Evolutionary conservation across 2,113 vertebrate species (phyloP), one percentile per base, ranked within the genome.

Genomic region (Alaudala cheleensis): DNA sequence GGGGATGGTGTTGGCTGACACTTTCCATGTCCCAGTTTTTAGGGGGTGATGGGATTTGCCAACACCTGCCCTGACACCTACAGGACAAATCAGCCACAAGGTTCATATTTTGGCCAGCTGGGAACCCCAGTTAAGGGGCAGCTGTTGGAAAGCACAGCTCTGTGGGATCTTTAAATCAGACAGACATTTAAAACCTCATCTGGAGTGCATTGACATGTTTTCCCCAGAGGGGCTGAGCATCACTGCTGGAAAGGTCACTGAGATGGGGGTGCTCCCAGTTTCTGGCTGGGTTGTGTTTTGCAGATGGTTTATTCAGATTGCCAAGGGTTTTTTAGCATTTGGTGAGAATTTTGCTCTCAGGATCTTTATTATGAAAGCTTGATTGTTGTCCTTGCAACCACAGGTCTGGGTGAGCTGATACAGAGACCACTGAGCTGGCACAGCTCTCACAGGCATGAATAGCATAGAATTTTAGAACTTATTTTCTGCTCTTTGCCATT

Each of bases 31-130:
- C 22, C 3, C 33, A 14, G 11, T 0, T 18, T 42, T 39, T 57
- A 54, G 26, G 40, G 57, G 23, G 7, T 9, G 58, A 2, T 15
- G 50, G 47, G 20, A 8, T 29, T 61, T 64, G 28, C 31, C 0
- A 0, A 2, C 72, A 1, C 10, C 37, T 5, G 3, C 65, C 24
- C 31, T 13, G 54, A 1, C 1, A 2, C 58, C 20, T 29, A 28
- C 50, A 5, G 37, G 25, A 39, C 51, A 11, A 19, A 22, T 26
- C 2, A 29, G 44, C 13, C 2, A 4, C 14, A 17, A 33, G 4
- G 8, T 10, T 76, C 13, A 0, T 14, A 0, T 12, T 65, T 34
- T 25, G 53, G 83, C 11, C 11, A 26, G 1, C 0, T 3, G 25
- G 23, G 26, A 62, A 2, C 5, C 29, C 28, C 10, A 20, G 22